phyloP scores from a whole-genome alignment of 2,888 invertebrate genomes.

The Hyles lineata region DNA sequence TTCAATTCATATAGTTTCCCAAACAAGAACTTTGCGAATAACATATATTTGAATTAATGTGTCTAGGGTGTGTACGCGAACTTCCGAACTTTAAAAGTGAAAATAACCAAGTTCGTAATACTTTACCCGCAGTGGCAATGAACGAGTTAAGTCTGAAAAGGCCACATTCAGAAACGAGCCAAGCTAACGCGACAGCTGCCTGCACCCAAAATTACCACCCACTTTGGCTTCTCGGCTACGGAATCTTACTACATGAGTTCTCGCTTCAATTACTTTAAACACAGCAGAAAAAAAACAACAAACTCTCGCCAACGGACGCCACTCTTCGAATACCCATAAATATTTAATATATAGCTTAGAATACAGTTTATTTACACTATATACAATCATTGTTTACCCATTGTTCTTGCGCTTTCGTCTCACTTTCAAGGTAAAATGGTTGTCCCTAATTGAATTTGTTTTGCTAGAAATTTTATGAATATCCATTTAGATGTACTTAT shows the following conservation, averaged over 20 bases:
- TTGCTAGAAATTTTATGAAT: constrained; percentile 53
- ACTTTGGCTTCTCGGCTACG: constrained; percentile 59
- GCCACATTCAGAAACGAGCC: constrained; percentile 69
- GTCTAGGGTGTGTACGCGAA: constrained; percentile 3
- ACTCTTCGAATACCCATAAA: background rate
- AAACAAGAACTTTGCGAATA: constrained; percentile 32
- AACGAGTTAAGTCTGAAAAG: constrained; percentile 77
- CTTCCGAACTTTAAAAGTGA: constrained; percentile 38
- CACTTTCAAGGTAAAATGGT: constrained; percentile 74
- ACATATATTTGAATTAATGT: constrained; percentile 34
- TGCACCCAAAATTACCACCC: constrained; percentile 49
- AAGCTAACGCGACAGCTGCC: constrained; percentile 61
- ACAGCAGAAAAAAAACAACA: constrained; percentile 32
- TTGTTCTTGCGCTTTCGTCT: constrained; percentile 60
- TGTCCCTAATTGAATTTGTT: constrained; percentile 56
- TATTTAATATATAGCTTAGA: background rate
- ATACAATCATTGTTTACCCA: constrained; percentile 34
- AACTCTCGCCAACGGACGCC: background rate
- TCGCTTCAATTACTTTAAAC: constrained; percentile 48
- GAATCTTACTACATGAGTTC: constrained; percentile 59
- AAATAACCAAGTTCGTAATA: constrained; percentile 33
- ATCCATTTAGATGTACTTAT: constrained; percentile 22
- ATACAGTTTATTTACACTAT: constrained; percentile 1
- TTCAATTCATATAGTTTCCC: constrained; percentile 32
- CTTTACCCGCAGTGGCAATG: constrained; percentile 69